Percentiles rank a stretch among this genome's conserved stretches.
These are phyloP conservation scores for Lepeophtheirus salmonis DNA, from an alignment of 1,140 invertebrate genomes.

Conservation along the genomic window DNA sequence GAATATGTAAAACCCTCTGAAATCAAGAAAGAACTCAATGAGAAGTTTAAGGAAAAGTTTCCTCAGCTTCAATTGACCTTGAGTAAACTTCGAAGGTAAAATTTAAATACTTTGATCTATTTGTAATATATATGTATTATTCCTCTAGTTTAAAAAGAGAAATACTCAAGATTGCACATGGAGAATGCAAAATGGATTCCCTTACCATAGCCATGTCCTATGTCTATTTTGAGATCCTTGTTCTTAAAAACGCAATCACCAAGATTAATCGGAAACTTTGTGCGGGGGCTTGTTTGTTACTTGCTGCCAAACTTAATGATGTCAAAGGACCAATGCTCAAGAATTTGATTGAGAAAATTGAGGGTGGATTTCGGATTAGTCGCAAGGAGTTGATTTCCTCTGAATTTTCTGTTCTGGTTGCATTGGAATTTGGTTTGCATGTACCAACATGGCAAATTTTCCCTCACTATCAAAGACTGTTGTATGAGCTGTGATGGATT, in stretches of 20 bases:
- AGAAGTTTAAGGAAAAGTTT: constrained; percentile 88
- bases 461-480: constrained; percentile 79
- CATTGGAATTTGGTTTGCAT: constrained; percentile 81
- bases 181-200: constrained; percentile 63
- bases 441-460: constrained; percentile 72
- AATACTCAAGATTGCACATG: constrained; percentile 67
- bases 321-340: constrained; percentile 72
- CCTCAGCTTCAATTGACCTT: constrained; percentile 81
- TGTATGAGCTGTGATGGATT: constrained; percentile 48
- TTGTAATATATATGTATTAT: constrained; percentile 22
- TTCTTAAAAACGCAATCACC: constrained; percentile 73
- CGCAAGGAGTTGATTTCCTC: constrained; percentile 71
- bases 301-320: constrained; percentile 90
- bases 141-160: constrained; percentile 67
- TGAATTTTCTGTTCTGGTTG: constrained; percentile 84
- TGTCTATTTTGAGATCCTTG: constrained; percentile 92
- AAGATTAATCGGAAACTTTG: constrained; percentile 88
- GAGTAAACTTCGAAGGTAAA: constrained; percentile 83
- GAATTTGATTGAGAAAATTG: constrained; percentile 59
- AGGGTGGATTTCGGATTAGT: constrained; percentile 70
- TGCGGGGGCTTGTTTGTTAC: constrained; percentile 74
- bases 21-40: constrained; percentile 90
- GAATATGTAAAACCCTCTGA: constrained; percentile 91
- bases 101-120: constrained; percentile 8
- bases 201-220: constrained; percentile 68